Conservation (phyloP, 2,113 vertebrate genomes). For the Pachyramphus minor region DNA sequence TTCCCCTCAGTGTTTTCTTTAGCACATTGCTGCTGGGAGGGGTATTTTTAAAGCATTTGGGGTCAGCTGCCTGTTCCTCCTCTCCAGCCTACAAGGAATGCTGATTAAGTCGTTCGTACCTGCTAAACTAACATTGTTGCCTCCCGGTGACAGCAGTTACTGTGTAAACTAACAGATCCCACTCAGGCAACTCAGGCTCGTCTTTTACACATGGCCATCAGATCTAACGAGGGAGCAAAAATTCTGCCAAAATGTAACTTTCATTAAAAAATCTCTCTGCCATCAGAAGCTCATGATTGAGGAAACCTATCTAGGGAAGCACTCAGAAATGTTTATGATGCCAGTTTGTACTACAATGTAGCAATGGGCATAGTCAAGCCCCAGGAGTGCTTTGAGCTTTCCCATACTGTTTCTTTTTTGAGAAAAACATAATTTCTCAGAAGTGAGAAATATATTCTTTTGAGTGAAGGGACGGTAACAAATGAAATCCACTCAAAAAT, state of each 20-base stretch:
- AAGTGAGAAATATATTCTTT: neutral
- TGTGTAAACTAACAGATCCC: neutral
- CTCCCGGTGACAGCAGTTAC: neutral
- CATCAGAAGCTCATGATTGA: neutral
- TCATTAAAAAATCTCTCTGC: neutral
- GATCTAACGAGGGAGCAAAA: neutral
- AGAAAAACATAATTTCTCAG: neutral
- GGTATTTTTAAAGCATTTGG: neutral
- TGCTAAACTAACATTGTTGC: neutral
- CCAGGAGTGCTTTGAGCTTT: neutral
- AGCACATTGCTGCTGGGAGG: neutral
- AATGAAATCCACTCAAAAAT: neutral
- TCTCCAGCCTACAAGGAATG: constrained; percentile 14
- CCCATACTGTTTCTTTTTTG: neutral
- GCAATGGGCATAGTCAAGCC: neutral
- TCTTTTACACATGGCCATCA: neutral
- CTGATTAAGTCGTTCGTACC: constrained; percentile 26
- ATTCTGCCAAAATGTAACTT: neutral
- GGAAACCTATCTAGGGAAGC: neutral
- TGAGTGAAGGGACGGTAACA: neutral
- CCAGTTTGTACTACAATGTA: neutral
- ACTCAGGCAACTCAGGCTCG: neutral
- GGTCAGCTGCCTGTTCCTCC: constrained; percentile 1
- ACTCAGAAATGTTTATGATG: neutral
- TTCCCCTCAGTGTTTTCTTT: constrained; percentile 20